These are phyloP conservation scores for Cryptophagus acutangulus DNA, from an alignment of 2,888 invertebrate genomes.

Conservation along the genomic window DNA sequence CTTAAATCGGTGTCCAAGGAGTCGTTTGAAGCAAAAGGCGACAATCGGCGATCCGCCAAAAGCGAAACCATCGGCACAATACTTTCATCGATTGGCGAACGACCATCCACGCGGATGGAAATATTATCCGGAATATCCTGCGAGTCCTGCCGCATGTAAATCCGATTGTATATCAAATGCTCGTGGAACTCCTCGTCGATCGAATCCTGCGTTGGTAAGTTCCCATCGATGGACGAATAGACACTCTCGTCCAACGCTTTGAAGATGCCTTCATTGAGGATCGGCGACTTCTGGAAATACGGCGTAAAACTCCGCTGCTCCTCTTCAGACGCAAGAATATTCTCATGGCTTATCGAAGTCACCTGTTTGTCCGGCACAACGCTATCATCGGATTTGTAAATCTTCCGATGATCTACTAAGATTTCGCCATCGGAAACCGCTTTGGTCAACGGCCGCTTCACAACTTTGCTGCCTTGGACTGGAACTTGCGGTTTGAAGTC, in stretches of 20 bases:
- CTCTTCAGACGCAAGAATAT: conserved; percentile 45
- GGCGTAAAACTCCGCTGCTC: conserved; percentile 35
- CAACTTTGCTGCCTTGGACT: conserved; percentile 39
- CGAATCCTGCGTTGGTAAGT: conserved; percentile 44
- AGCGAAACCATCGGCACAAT: conserved; percentile 48
- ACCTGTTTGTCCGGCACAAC: conserved; percentile 47
- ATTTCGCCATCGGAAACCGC: conserved; percentile 80
- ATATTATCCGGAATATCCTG: conserved; percentile 48
- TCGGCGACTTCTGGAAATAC: conserved; percentile 52
- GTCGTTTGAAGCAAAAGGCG: conserved; percentile 78
- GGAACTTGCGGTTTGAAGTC: conserved; percentile 75
- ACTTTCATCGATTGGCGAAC: conserved; percentile 50
- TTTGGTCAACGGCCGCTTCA: conserved; percentile 58
- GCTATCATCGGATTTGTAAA: conserved; percentile 48
- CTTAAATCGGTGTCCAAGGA: conserved; percentile 74
- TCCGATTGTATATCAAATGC: conserved; percentile 70
- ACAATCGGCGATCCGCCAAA: conserved; percentile 52
- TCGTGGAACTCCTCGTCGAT: conserved; percentile 75
- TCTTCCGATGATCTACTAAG: conserved; percentile 55
- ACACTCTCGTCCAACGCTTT: conserved; percentile 32
- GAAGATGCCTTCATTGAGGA: conserved; percentile 37
- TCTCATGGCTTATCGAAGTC: conserved; percentile 61
- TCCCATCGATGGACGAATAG: conserved; percentile 41
- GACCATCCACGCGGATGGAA: conserved; percentile 18
- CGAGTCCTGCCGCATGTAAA: conserved; percentile 62